A percentile compares a stretch with the other conserved stretches of the same genome.
Conservation (phyloP, 2,888 invertebrate genomes). For the Carabus problematicus region DNA sequence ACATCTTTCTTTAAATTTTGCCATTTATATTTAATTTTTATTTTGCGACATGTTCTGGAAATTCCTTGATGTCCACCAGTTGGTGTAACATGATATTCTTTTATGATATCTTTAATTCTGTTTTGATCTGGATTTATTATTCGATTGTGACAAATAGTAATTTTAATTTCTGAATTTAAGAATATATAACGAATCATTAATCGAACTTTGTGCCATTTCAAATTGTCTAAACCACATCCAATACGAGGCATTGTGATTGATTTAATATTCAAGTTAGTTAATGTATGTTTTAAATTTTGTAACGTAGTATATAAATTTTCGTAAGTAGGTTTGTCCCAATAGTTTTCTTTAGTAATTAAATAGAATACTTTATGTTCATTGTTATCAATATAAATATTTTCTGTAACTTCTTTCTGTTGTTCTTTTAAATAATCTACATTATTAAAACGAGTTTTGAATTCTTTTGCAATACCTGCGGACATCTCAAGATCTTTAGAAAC, state of each 20-base stretch:
- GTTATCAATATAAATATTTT: background rate
- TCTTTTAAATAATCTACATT: constrained; percentile 2
- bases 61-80: constrained; percentile 43
- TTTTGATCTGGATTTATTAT: constrained; percentile 15
- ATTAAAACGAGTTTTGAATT: constrained; percentile 2
- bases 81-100: constrained; percentile 31
- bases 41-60: constrained; percentile 40
- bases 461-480: background rate
- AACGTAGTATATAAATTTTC: constrained; percentile 25
- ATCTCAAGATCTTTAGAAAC: constrained; percentile 15
- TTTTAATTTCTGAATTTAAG: constrained; percentile 23
- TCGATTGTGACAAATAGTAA: constrained; percentile 27
- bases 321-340: constrained; percentile 19
- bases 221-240: constrained; percentile 6
- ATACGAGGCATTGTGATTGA: constrained; percentile 12
- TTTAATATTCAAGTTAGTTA: constrained; percentile 17
- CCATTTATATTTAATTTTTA: constrained; percentile 46
- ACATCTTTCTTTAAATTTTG: constrained; percentile 46
- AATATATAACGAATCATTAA: constrained; percentile 32
- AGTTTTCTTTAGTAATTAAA: constrained; percentile 11
- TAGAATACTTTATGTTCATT: constrained; percentile 9
- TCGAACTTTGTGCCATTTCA: constrained; percentile 23
- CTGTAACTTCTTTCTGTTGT: constrained; percentile 4
- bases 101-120: constrained; percentile 4
- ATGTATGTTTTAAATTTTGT: constrained; percentile 12